Evolutionary conservation across 92 coral and sea anemone genomes (phyloP).

Genomic region (Scolanthus callimorphus): DNA sequence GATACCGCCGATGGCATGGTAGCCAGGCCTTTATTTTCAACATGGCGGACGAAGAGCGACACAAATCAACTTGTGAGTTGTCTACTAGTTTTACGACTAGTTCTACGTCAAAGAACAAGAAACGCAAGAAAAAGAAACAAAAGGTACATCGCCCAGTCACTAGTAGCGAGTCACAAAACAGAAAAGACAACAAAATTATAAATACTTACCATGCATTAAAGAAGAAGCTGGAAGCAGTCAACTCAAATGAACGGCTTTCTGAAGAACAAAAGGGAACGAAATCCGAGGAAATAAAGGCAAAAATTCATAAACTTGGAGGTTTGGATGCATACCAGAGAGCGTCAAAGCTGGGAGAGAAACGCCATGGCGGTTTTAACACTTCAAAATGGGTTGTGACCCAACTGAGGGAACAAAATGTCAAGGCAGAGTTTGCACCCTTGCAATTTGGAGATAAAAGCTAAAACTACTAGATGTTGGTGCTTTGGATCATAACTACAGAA

Average conservation of each 20-base stretch:
- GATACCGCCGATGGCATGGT: no score
- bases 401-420: slow-evolving; percentile 24
- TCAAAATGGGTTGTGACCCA: slow-evolving; percentile 61
- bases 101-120: slow-evolving; percentile 1
- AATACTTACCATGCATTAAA: slow-evolving; percentile 48
- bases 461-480: slow-evolving; percentile 69
- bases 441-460: slow-evolving; percentile 7
- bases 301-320: slow-evolving; percentile 56
- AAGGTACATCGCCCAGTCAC: slow-evolving; percentile 37
- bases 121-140: slow-evolving; percentile 23
- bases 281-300: slow-evolving; percentile 23
- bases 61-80: no score
- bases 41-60: slow-evolving; percentile 69
- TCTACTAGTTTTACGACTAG: neutral
- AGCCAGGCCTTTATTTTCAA: slow-evolving; percentile 33
- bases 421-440: neutral
- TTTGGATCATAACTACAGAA: slow-evolving; percentile 45
- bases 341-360: slow-evolving; percentile 61
- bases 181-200: slow-evolving; percentile 49
- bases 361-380: slow-evolving; percentile 58
- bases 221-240: slow-evolving; percentile 43
- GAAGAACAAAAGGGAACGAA: slow-evolving; percentile 15
- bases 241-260: slow-evolving; percentile 21
- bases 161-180: slow-evolving; percentile 2
- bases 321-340: slow-evolving; percentile 62